Conservation (phyloP, 2,888 invertebrate species). For the Lasius platythorax region DNA sequence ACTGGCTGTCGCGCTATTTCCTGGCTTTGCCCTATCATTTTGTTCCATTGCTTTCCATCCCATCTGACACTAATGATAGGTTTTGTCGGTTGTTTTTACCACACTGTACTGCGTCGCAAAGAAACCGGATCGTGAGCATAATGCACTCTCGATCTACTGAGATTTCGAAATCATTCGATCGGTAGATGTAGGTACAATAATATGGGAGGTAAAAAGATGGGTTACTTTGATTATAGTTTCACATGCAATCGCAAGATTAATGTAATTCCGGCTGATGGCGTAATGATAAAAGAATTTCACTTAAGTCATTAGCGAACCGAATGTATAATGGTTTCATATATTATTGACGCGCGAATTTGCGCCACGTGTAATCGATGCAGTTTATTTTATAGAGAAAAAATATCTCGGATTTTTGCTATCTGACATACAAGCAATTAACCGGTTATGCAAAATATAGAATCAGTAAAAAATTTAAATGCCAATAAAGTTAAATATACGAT, state of each 20-base stretch:
- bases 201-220: neutral
- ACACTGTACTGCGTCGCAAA: neutral
- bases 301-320: neutral
- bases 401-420: neutral
- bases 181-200: neutral
- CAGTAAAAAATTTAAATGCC: neutral
- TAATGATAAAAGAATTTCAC: neutral
- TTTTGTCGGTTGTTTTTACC: conserved; percentile 39
- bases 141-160: neutral
- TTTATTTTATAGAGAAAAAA: neutral
- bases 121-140: conserved; percentile 42
- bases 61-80: conserved; percentile 40
- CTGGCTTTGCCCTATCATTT: neutral
- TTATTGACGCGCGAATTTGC: neutral
- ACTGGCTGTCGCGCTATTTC: neutral
- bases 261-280: neutral
- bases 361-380: neutral
- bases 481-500: too few relatives aligned
- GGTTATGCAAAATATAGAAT: neutral
- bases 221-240: conserved; percentile 18
- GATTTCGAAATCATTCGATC: conserved; percentile 41
- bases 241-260: neutral
- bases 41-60: conserved; percentile 32
- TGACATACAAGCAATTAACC: neutral
- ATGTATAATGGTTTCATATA: neutral